These are phyloP conservation scores for Chalcosyrphus nemorum DNA, from an alignment of 2,888 invertebrate genomes.

Conservation along the genomic window DNA sequence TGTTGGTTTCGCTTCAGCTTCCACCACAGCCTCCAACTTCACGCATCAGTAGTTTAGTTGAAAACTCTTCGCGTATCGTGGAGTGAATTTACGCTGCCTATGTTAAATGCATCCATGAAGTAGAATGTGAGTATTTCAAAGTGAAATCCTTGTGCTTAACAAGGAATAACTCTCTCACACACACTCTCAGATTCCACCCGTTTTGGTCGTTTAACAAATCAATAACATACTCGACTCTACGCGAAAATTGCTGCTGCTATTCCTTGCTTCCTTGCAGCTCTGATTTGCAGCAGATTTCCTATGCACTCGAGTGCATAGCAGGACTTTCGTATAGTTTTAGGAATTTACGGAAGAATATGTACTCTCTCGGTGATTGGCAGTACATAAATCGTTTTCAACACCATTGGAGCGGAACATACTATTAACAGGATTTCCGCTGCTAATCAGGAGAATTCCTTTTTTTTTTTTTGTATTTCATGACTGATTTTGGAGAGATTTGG, in stretches of 20 bases:
- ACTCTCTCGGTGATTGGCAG: slow-evolving; percentile 40
- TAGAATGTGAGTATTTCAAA: slow-evolving; percentile 1
- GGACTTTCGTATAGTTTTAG: slow-evolving; percentile 20
- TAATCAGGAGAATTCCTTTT: slow-evolving; percentile 19
- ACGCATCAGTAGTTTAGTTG: slow-evolving; percentile 51
- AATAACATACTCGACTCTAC: slow-evolving; percentile 25
- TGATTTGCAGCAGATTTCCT: slow-evolving; percentile 20
- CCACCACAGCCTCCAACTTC: slow-evolving; percentile 22
- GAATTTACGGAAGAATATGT: slow-evolving; percentile 29
- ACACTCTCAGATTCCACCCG: slow-evolving; percentile 2
- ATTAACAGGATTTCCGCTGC: neutral
- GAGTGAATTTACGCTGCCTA: slow-evolving; percentile 11
- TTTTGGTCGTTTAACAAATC: slow-evolving; percentile 20
- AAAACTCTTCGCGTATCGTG: neutral
- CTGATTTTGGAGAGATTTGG: neutral
- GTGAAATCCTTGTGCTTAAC: slow-evolving; percentile 4
- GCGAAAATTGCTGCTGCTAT: slow-evolving; percentile 32
- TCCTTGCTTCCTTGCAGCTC: slow-evolving; percentile 9
- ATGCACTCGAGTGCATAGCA: slow-evolving; percentile 14
- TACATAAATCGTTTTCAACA: slow-evolving; percentile 45
- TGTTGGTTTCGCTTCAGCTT: slow-evolving; percentile 18
- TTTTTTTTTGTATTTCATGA: neutral
- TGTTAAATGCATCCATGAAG: slow-evolving; percentile 9
- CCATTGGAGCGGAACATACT: slow-evolving; percentile 34
- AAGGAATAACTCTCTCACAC: slow-evolving; percentile 22